phyloP scores from a whole-genome alignment of 37 sponge, comb jelly and placozoan genomes.

The Hexactinellida sp. region DNA sequence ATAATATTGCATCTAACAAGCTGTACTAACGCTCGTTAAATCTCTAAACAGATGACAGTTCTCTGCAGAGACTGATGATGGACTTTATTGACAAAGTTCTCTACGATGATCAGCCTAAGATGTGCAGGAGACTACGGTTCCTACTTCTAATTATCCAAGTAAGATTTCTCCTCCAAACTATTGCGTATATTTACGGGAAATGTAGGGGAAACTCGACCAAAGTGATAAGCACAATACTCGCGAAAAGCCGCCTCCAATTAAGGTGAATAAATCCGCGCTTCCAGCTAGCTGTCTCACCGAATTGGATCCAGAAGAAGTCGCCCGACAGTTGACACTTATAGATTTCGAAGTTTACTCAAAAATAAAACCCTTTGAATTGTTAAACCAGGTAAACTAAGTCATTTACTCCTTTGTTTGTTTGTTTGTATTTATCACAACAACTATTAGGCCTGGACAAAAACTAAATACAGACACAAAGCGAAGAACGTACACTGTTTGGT shows the following conservation, averaged over 20 bases:
- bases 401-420: not conserved
- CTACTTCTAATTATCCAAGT: conserved; percentile 59
- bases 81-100: conserved; percentile 47
- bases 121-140: conserved; percentile 54
- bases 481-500: conserved; percentile 61
- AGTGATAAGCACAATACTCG: not conserved
- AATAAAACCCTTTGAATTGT: conserved; percentile 75
- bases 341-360: conserved; percentile 75
- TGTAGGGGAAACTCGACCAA: not conserved
- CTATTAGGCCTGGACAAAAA: conserved; percentile 70
- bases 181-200: not conserved
- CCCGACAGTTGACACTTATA: conserved; percentile 75
- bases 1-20: not conserved
- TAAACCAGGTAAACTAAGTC: conserved; percentile 53
- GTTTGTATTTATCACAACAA: too few relatives aligned
- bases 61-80: conserved; percentile 47
- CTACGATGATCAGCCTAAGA: conserved; percentile 52
- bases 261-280: conserved; percentile 21
- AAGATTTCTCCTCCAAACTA: not conserved
- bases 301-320: conserved; percentile 84
- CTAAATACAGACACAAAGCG: conserved; percentile 72
- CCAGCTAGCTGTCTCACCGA: conserved; percentile 44
- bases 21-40: not conserved
- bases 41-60: conserved; percentile 37
- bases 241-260: conserved; percentile 59